Conservation (phyloP, 2,797 vertebrate species). For the Limosa lapponica region DNA sequence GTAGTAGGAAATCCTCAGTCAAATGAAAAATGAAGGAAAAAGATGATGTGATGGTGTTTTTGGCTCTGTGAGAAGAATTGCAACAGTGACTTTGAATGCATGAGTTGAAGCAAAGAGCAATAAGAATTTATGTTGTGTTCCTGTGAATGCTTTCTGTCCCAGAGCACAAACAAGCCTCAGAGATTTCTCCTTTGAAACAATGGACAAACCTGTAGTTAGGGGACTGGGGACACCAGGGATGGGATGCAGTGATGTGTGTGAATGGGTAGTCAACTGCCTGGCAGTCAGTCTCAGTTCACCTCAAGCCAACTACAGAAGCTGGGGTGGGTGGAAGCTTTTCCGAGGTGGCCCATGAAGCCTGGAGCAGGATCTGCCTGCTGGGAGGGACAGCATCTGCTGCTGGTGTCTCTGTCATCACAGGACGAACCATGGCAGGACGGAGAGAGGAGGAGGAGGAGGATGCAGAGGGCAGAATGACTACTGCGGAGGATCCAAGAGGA, state of each 20-base stretch:
- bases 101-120: not conserved
- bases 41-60: not conserved
- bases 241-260: not conserved
- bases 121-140: not conserved
- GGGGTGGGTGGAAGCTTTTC: not conserved
- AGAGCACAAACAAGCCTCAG: not conserved
- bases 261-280: not conserved
- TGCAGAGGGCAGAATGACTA: not conserved
- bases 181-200: not conserved
- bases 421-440: accelerated
- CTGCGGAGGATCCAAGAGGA: not conserved
- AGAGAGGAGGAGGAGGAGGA: not conserved
- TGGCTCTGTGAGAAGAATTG: not conserved
- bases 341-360: accelerated
- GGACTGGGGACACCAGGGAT: not conserved
- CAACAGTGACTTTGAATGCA: not conserved
- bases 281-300: not conserved
- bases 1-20: not conserved
- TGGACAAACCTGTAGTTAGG: accelerated
- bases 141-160: not conserved
- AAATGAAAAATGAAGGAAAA: not conserved
- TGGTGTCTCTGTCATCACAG: not conserved
- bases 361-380: not conserved
- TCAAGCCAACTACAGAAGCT: accelerated
- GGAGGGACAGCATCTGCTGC: not conserved